Evolutionary conservation across 2,797 vertebrate species (phyloP).

Genomic region (Spinibarbus caldwelli): DNA sequence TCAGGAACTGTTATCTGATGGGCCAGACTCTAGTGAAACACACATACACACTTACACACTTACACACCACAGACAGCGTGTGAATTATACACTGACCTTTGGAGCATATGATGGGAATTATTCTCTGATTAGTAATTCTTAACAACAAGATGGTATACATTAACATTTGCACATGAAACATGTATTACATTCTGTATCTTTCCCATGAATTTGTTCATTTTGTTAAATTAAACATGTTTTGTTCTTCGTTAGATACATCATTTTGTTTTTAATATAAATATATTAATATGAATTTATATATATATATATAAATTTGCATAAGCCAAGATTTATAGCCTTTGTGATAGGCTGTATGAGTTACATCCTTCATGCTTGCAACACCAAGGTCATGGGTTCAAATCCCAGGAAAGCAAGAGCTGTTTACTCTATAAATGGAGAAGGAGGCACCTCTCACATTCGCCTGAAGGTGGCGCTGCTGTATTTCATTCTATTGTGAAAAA

Average conservation of each 20-base stretch:
- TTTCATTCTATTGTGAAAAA: neutral
- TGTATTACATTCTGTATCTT: neutral
- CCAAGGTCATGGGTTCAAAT: neutral
- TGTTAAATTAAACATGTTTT: neutral
- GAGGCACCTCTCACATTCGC: neutral
- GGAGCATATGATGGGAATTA: neutral
- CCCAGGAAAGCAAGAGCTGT: neutral
- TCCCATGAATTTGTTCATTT: neutral
- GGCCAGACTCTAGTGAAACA: neutral
- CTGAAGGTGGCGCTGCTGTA: slow-evolving; percentile 21
- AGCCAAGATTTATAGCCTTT: neutral
- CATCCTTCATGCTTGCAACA: too few relatives aligned
- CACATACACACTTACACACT: neutral
- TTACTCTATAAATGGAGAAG: neutral
- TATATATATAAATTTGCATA: too few relatives aligned
- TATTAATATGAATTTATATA: too few relatives aligned
- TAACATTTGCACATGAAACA: neutral
- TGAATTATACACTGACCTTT: neutral
- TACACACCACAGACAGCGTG: neutral
- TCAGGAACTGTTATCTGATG: neutral
- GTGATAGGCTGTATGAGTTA: neutral
- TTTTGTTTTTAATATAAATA: too few relatives aligned
- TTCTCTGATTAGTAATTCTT: neutral
- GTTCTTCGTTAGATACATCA: neutral
- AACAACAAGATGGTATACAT: neutral